Base-by-base conservation (phyloP, 2,113 vertebrate species). In the Cromileptes altivelis region DNA sequence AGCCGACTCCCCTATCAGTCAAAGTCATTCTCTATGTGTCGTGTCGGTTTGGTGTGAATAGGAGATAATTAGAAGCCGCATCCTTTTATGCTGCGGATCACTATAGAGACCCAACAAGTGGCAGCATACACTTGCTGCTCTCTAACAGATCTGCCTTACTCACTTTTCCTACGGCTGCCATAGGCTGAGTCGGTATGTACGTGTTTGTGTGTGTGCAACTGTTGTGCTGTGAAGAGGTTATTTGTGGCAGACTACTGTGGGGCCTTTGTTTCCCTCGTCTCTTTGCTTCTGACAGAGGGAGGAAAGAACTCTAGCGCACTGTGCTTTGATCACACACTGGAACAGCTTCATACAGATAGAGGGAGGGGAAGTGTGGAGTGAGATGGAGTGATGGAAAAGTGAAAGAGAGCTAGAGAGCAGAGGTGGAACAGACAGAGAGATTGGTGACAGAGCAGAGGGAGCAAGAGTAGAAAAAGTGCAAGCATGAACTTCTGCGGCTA, bases 191-290 rank as follows among this genome's bases (percentile, higher is more conserved):
- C 11, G 52, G 27, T 80, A 37, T 62, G 73, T 74, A 19, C 49
- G 64, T 74, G 84, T 88, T 72, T 81, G 72, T 70, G 84, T 69
- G 74, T 73, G 69, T 47, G 57, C 9, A 69, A 62, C 81, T 70
- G 86, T 88, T 79, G 71, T 57, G 78, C 81, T 82, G 81, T 87
- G 82, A 89, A 85, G 88, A 90, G 90, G 91, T 94, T 95, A 94
- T 95, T 94, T 94, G 92, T 90, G 91, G 92, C 86, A 91, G 91
- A 92, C 85, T 84, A 91, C 93, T 92, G 90, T 91, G 91, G 80
- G 64, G 80, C 82, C 80, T 94, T 94, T 95, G 91, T 94, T 91
- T 94, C 81, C 76, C 71, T 79, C 45, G 69, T 85, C 84, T 90
- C 86, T 88, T 78, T 82, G 90, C 88, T 76, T 89, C 92, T 93